These are phyloP conservation scores for Brassicogethes aeneus DNA, from an alignment of 2,888 invertebrate genomes.

Conservation along the genomic window DNA sequence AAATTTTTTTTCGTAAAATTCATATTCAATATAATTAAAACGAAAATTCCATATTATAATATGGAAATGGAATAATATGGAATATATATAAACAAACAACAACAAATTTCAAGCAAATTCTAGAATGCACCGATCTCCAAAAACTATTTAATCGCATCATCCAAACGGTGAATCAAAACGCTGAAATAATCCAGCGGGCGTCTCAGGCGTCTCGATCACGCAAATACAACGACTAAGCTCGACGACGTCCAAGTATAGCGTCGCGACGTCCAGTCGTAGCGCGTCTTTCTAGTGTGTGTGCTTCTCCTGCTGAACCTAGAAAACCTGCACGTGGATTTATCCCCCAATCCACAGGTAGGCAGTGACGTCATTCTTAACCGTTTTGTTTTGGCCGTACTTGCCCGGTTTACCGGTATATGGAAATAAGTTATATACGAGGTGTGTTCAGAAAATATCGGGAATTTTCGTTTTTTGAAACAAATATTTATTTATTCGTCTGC, in stretches of 20 bases:
- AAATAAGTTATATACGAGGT: too few relatives aligned
- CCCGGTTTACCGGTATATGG: too few relatives aligned
- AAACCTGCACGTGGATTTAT: constrained; percentile 31
- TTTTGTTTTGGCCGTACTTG: too few relatives aligned
- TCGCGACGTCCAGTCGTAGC: constrained; percentile 27
- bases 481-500: too few relatives aligned
- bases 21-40: too few relatives aligned
- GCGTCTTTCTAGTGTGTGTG: constrained; percentile 32
- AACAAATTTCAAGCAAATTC: neutral
- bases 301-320: constrained; percentile 26
- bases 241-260: constrained; percentile 27
- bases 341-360: constrained; percentile 37
- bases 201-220: too few relatives aligned
- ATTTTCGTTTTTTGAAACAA: too few relatives aligned
- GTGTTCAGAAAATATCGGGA: too few relatives aligned
- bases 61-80: neutral
- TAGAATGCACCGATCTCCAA: constrained; percentile 1
- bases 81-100: neutral
- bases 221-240: too few relatives aligned
- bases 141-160: too few relatives aligned
- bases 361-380: constrained; percentile 1
- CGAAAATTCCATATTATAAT: too few relatives aligned
- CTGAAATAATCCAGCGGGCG: neutral
- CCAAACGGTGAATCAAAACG: neutral
- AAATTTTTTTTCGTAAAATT: too few relatives aligned